Evolutionary conservation across 2,888 invertebrate genomes (phyloP), one percentile per base, ranked within the genome.

Genomic region (Isotomurus palustris): DNA sequence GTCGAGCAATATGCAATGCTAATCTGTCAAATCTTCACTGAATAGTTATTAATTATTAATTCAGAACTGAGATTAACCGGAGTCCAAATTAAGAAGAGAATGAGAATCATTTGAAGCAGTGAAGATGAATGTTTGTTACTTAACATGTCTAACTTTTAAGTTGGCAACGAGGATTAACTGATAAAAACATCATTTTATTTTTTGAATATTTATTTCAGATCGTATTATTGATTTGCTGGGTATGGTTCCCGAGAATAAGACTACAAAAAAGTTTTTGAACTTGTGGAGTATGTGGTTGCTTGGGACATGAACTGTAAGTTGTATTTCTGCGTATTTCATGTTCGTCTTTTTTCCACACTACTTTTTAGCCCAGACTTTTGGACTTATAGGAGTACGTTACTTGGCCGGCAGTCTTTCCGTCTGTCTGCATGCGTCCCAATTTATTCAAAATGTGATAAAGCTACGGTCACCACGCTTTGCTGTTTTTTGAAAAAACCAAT

Each of bases 301-400:
- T 80, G 95, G 64, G 99, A 99, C 78, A 99, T 99, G 99, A 97
- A 97, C 79, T 92, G 95, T 95, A 83, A 91, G 94, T 92, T 80
- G 21, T 22, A n/a, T 8, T n/a, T 14, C 38, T 44, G 40, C 35
- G 38, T 14, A 24, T 43, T 12, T 40, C 32, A 21, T 27, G 41
- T 17, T 36, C 25, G 43, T 48, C 29, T 19, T n/a, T n/a, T n/a
- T n/a, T n/a, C n/a, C n/a, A n/a, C n/a, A n/a, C n/a, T n/a, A n/a
- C n/a, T n/a, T n/a, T n/a, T n/a, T n/a, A n/a, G n/a, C n/a, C n/a
- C n/a, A n/a, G n/a, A n/a, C n/a, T n/a, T n/a, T n/a, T n/a, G n/a
- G n/a, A n/a, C n/a, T n/a, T n/a, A n/a, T n/a, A n/a, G n/a, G n/a
- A n/a, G n/a, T n/a, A n/a, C n/a, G n/a, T n/a, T n/a, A n/a, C n/a